These are phyloP conservation scores for Phylloscopus trochilus DNA, from an alignment of 2,113 vertebrate species.

Conservation along the genomic window DNA sequence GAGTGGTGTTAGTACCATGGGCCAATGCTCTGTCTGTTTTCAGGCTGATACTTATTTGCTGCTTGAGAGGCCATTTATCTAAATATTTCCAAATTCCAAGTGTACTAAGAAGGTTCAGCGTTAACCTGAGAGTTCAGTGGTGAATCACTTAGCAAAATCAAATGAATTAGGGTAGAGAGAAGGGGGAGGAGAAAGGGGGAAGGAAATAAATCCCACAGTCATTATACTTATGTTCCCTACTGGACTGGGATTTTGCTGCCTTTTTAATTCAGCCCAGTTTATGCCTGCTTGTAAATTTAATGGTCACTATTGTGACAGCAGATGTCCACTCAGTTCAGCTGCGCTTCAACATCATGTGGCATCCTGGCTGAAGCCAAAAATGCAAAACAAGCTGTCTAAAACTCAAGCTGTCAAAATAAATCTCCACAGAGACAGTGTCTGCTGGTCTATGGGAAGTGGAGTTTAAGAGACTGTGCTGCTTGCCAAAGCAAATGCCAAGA, in stretches of 20 bases:
- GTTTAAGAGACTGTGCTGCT: not conserved
- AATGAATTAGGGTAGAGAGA: not conserved
- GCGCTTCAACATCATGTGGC: not conserved
- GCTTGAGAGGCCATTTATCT: not conserved
- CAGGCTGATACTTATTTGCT: not conserved
- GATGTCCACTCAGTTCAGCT: constrained; percentile 34
- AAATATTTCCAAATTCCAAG: not conserved
- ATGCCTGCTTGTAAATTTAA: constrained; percentile 24
- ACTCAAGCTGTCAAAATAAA: constrained; percentile 22
- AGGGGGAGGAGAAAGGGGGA: too few relatives aligned
- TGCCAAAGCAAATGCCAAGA: not conserved
- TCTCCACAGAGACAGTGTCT: not conserved
- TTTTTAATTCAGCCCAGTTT: constrained; percentile 3
- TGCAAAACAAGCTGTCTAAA: constrained; percentile 37
- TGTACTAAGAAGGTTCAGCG: not conserved
- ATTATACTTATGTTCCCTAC: not conserved
- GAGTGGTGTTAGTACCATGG: not conserved
- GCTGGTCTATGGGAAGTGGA: not conserved
- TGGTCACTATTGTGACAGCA: constrained; percentile 10
- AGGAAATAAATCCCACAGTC: not conserved
- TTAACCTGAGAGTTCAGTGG: not conserved
- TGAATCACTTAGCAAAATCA: not conserved
- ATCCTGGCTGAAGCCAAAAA: not conserved
- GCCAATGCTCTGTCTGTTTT: not conserved
- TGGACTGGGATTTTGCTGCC: not conserved